Evolutionary conservation across 1,140 invertebrate genomes (phyloP), one percentile per base, ranked within the genome.

Genomic region (Aethina tumida): DNA sequence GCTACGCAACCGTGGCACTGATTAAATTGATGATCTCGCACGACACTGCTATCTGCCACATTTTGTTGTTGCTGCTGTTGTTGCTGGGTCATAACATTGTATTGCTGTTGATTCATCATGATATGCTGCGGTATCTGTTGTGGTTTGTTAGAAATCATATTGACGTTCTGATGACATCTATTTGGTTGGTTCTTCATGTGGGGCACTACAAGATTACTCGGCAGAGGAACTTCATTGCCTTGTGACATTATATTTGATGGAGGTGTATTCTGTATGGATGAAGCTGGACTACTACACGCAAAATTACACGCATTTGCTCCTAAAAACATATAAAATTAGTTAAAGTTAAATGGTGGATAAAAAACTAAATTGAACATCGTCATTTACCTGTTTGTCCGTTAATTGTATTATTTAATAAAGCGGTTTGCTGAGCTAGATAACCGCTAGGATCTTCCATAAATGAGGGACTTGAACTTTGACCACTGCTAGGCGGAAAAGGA

Each of bases 381-480:
- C 41, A 39, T 25, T 65, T 60, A 45, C 77, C 76, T 3, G 79
- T 79, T 63, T 83, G 79, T 47, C 78, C 68, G 13, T 79, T 81
- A 59, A 88, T 88, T 6, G 84, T 85, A 54, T 76, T 87, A 47
- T 90, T 87, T 16, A 91, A 52, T 38, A 89, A 54, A 16, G 82
- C 82, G 1, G 85, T 89, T 55, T 89, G 86, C 52, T 89, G 85
- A 4, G 84, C 81, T 35, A 92, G 63, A 65, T 90, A 92, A 3
- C 83, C 87, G 55, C 79, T 88, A 0, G 87, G 85, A 62, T 93
- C 87, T 47, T 92, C 87, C 67, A 91, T 77, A 52, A 91, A 91
- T 21, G 79, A 81, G 1, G 78, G 79, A 40, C 66, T 66, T n/a
- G 60, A 43, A 37, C 34, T 55, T 10, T 55, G 51, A 40, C 34